These are phyloP conservation scores for Montipora capitata DNA, from an alignment of 92 coral and sea anemone genomes.

Conservation along the genomic window DNA sequence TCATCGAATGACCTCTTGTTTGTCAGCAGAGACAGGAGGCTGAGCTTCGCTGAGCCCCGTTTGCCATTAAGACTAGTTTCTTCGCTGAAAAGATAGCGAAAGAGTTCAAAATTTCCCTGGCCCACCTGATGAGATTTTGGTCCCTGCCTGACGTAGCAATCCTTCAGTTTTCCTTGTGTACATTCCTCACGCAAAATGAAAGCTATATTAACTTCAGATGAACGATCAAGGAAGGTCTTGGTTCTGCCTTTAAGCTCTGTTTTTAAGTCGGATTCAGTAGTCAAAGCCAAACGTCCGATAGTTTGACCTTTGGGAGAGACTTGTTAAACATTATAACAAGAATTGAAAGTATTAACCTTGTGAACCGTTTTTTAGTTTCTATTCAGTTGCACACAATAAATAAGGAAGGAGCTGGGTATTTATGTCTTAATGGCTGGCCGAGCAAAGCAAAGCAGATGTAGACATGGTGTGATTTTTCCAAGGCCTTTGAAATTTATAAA, in stretches of 20 bases:
- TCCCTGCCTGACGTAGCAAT: background rate
- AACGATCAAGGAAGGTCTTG: background rate
- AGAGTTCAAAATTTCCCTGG: background rate
- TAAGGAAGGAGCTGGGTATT: background rate
- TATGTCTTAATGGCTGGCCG: background rate
- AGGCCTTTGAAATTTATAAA: background rate
- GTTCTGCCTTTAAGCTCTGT: background rate
- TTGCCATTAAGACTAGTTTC: background rate
- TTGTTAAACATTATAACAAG: slow-evolving; percentile 41
- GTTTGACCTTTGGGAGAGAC: slow-evolving; percentile 31
- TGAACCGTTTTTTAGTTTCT: slow-evolving; percentile 35
- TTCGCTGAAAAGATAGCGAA: background rate
- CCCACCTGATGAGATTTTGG: background rate
- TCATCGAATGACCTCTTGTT: slow-evolving; percentile 47
- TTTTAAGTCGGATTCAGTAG: background rate
- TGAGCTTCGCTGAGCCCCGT: background rate
- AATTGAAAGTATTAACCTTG: slow-evolving; percentile 37
- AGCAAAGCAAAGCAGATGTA: background rate
- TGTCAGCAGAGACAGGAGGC: slow-evolving; percentile 7
- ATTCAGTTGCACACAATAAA: background rate
- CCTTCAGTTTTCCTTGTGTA: background rate
- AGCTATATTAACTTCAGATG: background rate
- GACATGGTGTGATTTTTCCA: background rate
- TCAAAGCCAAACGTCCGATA: slow-evolving; percentile 6
- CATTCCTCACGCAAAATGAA: background rate